Evolutionary conservation across 2,797 vertebrate species (phyloP).

Genomic region (Channa striata): DNA sequence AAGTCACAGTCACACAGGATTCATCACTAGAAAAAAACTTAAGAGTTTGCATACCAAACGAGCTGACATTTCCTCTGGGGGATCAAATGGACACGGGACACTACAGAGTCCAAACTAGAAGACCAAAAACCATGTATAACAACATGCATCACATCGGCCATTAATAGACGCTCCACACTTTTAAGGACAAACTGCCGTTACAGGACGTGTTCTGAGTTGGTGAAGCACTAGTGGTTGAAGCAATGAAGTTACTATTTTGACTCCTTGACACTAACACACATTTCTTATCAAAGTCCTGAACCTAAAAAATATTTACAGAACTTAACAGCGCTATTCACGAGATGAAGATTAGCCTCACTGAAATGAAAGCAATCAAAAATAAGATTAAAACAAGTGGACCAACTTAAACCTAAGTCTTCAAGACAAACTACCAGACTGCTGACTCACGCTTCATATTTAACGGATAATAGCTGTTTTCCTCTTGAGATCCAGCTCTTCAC

Average conservation of each 20-base stretch:
- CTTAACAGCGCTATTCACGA: background rate
- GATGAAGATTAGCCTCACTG: too few relatives aligned
- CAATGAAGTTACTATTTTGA: background rate
- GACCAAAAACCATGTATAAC: background rate
- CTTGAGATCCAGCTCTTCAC: too few relatives aligned
- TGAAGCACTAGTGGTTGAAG: background rate
- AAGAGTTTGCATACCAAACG: conserved; percentile 4
- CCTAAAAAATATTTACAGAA: background rate
- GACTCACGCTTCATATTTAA: too few relatives aligned
- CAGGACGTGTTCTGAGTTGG: background rate
- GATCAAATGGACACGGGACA: conserved; percentile 27
- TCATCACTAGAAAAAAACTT: conserved; percentile 18
- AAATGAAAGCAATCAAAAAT: too few relatives aligned
- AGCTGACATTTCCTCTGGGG: conserved; percentile 31
- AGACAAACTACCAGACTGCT: too few relatives aligned
- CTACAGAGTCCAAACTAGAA: background rate
- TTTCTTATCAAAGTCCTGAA: background rate
- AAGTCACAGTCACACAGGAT: conserved; percentile 57
- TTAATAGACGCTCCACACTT: conserved; percentile 59
- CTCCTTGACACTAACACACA: background rate
- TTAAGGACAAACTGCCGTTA: conserved; percentile 27
- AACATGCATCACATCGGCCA: conserved; percentile 50
- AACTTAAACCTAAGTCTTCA: too few relatives aligned
- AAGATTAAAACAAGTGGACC: too few relatives aligned
- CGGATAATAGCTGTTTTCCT: too few relatives aligned